Evolutionary conservation across 2,888 invertebrate genomes (phyloP).

Genomic region (Tenthredo distinguenda): DNA sequence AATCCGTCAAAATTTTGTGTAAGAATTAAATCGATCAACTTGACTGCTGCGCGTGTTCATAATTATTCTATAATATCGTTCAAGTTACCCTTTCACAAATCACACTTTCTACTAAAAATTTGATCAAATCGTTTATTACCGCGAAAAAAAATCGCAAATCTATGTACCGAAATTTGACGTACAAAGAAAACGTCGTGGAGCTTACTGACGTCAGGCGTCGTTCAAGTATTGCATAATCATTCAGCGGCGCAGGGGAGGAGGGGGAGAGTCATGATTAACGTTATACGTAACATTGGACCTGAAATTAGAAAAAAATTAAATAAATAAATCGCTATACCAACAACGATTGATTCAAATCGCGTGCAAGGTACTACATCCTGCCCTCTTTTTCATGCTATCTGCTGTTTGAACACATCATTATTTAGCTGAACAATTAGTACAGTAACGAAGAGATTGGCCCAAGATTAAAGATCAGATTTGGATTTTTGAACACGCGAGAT

Average conservation of each 20-base stretch:
- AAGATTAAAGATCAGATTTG: background rate
- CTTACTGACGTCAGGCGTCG: too few relatives aligned
- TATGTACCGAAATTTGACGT: too few relatives aligned
- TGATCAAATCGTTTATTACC: background rate
- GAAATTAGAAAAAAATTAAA: background rate
- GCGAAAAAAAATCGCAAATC: too few relatives aligned
- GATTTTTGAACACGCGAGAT: background rate
- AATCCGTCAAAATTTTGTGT: background rate
- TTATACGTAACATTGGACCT: too few relatives aligned
- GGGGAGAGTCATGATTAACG: too few relatives aligned
- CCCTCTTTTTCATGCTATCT: background rate
- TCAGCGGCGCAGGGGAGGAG: too few relatives aligned
- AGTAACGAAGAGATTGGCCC: background rate
- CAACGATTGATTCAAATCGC: background rate
- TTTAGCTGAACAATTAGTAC: background rate
- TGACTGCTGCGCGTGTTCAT: too few relatives aligned
- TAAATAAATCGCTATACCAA: background rate
- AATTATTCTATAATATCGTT: too few relatives aligned
- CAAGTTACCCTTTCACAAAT: background rate
- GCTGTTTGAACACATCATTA: background rate
- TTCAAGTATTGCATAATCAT: too few relatives aligned
- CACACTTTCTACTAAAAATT: background rate
- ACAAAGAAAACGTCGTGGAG: too few relatives aligned
- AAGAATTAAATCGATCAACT: background rate
- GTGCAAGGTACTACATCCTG: too few relatives aligned